Evolutionary conservation across 2,888 invertebrate species (phyloP).

Genomic region (Eulithis prunata): DNA sequence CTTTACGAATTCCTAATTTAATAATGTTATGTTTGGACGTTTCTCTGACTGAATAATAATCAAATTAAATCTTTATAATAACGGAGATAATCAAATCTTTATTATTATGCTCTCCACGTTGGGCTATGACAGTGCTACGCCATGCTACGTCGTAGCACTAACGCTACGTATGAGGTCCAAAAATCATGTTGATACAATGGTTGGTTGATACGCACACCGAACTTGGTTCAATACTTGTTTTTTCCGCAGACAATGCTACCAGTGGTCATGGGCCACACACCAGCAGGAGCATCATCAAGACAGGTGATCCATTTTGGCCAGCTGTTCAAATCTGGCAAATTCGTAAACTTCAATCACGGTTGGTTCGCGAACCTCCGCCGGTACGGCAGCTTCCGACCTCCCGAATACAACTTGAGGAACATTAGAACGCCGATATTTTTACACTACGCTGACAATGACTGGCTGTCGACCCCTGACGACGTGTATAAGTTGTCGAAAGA

Average conservation of each 20-base stretch:
- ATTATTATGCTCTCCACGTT: too few species aligned
- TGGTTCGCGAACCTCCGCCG: slow-evolving; percentile 64
- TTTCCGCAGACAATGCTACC: slow-evolving; percentile 76
- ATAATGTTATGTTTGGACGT: too few species aligned
- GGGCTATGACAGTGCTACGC: too few species aligned
- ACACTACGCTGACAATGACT: slow-evolving; percentile 81
- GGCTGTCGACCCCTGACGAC: slow-evolving; percentile 76
- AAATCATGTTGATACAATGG: too few species aligned
- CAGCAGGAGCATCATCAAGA: slow-evolving; percentile 78
- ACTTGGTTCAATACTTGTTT: background rate
- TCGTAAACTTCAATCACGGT: slow-evolving; percentile 80
- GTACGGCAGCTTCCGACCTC: slow-evolving; percentile 79
- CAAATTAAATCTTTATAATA: too few species aligned
- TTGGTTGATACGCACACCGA: too few species aligned
- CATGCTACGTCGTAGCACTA: too few species aligned
- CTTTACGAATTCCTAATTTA: too few species aligned
- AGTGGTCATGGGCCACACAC: slow-evolving; percentile 77
- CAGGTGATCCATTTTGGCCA: slow-evolving; percentile 82
- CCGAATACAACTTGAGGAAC: slow-evolving; percentile 74
- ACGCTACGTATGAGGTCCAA: too few species aligned
- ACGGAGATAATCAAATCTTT: too few species aligned
- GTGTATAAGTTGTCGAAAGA: slow-evolving; percentile 68
- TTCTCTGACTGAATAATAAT: too few species aligned
- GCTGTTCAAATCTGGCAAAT: slow-evolving; percentile 71
- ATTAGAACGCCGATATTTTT: slow-evolving; percentile 77